Conservation (phyloP, 2,797 vertebrate species). For the Cyprinodon diabolis region DNA sequence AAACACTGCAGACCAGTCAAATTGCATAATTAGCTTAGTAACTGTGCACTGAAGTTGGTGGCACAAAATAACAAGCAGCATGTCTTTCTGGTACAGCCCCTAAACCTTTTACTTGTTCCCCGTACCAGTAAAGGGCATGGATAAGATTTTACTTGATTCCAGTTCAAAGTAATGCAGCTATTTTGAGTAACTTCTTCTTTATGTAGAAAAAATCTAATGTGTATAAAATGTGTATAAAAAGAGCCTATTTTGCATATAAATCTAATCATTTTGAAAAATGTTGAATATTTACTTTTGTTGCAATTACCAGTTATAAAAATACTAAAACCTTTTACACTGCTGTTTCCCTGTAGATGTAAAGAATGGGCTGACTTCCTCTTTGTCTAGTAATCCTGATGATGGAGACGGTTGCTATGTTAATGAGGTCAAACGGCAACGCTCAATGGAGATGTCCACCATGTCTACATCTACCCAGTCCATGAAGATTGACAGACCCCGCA, state of each 20-base stretch:
- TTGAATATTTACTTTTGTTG: not conserved
- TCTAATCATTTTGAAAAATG: not conserved
- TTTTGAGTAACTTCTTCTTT: not conserved
- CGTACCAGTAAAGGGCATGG: too few relatives aligned
- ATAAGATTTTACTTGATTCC: too few relatives aligned
- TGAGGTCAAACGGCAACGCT: conserved; percentile 71
- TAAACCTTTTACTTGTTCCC: too few relatives aligned
- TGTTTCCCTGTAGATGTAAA: conserved; percentile 71
- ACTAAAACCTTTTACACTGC: conserved; percentile 2
- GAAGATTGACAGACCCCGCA: conserved; percentile 76
- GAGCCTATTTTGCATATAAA: not conserved
- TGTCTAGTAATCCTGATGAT: conserved; percentile 75
- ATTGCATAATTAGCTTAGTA: too few relatives aligned
- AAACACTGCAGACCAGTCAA: too few relatives aligned
- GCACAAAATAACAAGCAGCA: too few relatives aligned
- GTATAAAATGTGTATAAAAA: not conserved
- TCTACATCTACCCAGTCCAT: conserved; percentile 40
- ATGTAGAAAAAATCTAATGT: not conserved
- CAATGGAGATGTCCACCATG: conserved; percentile 88
- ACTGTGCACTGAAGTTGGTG: too few relatives aligned
- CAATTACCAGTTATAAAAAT: not conserved
- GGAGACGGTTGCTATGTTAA: conserved; percentile 92
- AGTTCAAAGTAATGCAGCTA: too few relatives aligned
- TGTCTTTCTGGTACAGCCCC: too few relatives aligned
- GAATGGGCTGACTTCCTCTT: conserved; percentile 67